Evolutionary conservation across 1,140 invertebrate species (phyloP).

Genomic region (Drosophila pachea): DNA sequence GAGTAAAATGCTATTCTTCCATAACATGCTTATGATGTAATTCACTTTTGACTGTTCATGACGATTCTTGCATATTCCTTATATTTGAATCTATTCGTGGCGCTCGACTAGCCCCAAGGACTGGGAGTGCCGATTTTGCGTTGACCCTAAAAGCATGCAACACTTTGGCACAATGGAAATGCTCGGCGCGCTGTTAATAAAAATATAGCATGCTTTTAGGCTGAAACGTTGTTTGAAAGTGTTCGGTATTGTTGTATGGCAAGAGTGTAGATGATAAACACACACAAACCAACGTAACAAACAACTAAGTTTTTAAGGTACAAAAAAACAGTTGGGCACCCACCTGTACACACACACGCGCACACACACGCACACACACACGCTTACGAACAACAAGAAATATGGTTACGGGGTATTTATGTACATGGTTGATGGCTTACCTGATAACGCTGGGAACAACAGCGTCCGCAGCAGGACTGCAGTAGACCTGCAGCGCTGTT

Average conservation of each 20-base stretch:
- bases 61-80: too few species aligned
- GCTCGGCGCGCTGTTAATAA: not conserved
- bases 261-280: conserved; percentile 42
- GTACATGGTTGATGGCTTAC: conserved; percentile 79
- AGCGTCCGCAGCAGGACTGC: conserved; percentile 90
- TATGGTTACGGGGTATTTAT: conserved; percentile 36
- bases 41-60: too few species aligned
- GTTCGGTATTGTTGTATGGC: conserved; percentile 16
- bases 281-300: conserved; percentile 50
- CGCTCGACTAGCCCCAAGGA: not conserved
- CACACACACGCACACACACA: conserved; percentile 4
- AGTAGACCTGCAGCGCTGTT: conserved; percentile 86
- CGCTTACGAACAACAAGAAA: conserved; percentile 20
- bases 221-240: conserved; percentile 13
- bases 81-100: not conserved
- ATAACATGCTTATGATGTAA: too few species aligned
- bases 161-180: conserved; percentile 6
- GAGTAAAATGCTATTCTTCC: too few species aligned
- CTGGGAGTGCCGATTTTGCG: not conserved
- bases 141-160: conserved; percentile 33
- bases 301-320: conserved; percentile 27
- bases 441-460: conserved; percentile 93
- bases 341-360: conserved; percentile 38
- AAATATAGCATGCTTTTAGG: conserved; percentile 31
- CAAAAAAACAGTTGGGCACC: conserved; percentile 43